phyloP scores from a whole-genome alignment of 2,797 vertebrate genomes.

The Danio choprae region DNA sequence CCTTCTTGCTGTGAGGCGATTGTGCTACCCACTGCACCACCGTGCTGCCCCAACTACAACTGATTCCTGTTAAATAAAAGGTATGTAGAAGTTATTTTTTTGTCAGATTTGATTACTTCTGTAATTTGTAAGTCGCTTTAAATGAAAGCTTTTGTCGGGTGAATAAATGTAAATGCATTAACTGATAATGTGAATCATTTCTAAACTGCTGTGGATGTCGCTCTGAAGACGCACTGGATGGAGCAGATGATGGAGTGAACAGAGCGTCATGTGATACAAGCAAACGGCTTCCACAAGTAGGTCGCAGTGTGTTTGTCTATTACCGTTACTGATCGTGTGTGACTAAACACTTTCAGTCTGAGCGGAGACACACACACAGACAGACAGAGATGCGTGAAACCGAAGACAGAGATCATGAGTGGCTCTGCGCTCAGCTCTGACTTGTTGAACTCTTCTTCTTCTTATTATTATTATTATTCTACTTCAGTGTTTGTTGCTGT shows the following conservation, averaged over 20 bases:
- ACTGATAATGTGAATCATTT: too few species aligned
- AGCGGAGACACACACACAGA: neutral
- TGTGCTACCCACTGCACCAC: too few species aligned
- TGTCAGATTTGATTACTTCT: too few species aligned
- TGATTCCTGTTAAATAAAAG: too few species aligned
- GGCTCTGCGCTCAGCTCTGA: neutral
- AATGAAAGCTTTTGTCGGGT: too few species aligned
- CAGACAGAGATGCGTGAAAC: neutral
- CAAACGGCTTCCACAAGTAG: slow-evolving; percentile 19
- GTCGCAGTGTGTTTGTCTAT: slow-evolving; percentile 4
- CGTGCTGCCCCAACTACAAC: too few species aligned
- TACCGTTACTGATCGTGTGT: neutral
- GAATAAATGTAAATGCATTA: too few species aligned
- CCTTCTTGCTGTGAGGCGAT: too few species aligned
- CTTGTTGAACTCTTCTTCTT: neutral
- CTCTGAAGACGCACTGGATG: slow-evolving; percentile 20
- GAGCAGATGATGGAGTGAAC: neutral
- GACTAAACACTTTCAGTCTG: neutral
- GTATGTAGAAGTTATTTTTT: too few species aligned
- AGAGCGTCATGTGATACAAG: slow-evolving; percentile 27
- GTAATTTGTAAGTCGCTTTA: too few species aligned
- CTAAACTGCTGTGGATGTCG: neutral
- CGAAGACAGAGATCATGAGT: slow-evolving; percentile 6
- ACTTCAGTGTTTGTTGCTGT: neutral
- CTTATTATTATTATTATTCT: neutral